These are phyloP conservation scores for Corythucha ciliata DNA, from an alignment of 2,888 invertebrate genomes.

Conservation along the genomic window DNA sequence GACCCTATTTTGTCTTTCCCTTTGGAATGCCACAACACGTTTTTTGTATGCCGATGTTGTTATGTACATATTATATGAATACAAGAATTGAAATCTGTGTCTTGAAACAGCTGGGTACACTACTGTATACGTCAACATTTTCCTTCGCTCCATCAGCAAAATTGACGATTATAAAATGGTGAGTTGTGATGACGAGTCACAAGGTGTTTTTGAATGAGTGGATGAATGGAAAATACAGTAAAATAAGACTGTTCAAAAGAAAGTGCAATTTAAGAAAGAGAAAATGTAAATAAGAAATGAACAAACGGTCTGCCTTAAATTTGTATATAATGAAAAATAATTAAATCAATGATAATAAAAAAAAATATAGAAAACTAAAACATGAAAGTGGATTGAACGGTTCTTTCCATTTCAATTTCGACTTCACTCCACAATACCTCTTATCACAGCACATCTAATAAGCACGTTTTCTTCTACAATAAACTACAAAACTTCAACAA, in stretches of 20 bases:
- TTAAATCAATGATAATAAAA: slow-evolving; percentile 21
- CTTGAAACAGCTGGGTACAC: slow-evolving; percentile 48
- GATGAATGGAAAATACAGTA: background rate
- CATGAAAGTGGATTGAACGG: no score
- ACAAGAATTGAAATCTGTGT: slow-evolving; percentile 22
- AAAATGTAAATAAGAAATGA: slow-evolving; percentile 8
- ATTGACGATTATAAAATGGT: slow-evolving; percentile 99
- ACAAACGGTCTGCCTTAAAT: background rate
- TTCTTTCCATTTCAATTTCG: slow-evolving; percentile 23
- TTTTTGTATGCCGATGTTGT: no score
- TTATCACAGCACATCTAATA: no score
- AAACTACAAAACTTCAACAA: no score
- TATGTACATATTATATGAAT: no score
- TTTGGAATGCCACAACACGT: slow-evolving; percentile 3
- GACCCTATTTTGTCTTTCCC: no score
- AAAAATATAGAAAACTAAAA: background rate
- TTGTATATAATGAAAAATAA: slow-evolving; percentile 17
- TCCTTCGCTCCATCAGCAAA: slow-evolving; percentile 95
- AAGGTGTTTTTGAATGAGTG: slow-evolving; percentile 11
- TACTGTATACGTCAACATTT: slow-evolving; percentile 87
- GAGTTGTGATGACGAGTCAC: slow-evolving; percentile 55
- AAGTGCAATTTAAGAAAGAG: background rate
- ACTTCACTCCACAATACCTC: no score
- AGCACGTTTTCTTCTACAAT: no score
- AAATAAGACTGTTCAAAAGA: background rate